These are phyloP conservation scores for Spodoptera frugiperda DNA, from an alignment of 1,140 invertebrate genomes.

Conservation along the genomic window DNA sequence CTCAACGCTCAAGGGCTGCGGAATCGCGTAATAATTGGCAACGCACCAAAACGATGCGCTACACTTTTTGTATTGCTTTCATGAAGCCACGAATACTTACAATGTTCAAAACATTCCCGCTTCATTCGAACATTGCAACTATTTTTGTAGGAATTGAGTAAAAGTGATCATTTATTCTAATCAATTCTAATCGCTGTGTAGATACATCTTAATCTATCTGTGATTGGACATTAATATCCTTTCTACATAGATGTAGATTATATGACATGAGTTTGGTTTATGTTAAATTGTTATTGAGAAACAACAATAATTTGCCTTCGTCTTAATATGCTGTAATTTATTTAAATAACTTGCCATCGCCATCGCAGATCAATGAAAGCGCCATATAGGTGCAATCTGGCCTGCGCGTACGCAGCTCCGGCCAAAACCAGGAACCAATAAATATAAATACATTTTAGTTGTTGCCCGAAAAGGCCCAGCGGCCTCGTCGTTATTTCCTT, in stretches of 20 bases:
- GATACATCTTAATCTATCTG: neutral
- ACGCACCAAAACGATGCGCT: neutral
- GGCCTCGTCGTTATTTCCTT: conserved; percentile 72
- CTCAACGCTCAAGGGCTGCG: conserved; percentile 7
- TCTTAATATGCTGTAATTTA: conserved; percentile 41
- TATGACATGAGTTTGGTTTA: too few species aligned
- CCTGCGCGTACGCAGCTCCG: conserved; percentile 48
- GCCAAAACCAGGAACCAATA: conserved; percentile 70
- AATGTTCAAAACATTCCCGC: neutral
- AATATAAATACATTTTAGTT: conserved; percentile 72
- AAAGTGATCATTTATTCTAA: neutral
- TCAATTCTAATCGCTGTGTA: too few species aligned
- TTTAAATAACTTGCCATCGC: conserved; percentile 37
- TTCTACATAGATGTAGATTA: too few species aligned
- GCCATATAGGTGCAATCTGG: conserved; percentile 60
- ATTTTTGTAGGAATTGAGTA: neutral
- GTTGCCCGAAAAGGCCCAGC: conserved; percentile 57
- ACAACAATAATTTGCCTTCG: conserved; percentile 22
- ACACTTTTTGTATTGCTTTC: conserved; percentile 5
- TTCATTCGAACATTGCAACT: neutral
- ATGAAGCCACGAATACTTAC: conserved; percentile 9
- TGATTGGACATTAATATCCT: too few species aligned
- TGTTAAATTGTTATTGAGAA: neutral
- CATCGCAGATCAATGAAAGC: conserved; percentile 61
- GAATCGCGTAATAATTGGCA: conserved; percentile 13